phyloP scores from a whole-genome alignment of 2,113 vertebrate genomes.

The Micromys minutus region DNA sequence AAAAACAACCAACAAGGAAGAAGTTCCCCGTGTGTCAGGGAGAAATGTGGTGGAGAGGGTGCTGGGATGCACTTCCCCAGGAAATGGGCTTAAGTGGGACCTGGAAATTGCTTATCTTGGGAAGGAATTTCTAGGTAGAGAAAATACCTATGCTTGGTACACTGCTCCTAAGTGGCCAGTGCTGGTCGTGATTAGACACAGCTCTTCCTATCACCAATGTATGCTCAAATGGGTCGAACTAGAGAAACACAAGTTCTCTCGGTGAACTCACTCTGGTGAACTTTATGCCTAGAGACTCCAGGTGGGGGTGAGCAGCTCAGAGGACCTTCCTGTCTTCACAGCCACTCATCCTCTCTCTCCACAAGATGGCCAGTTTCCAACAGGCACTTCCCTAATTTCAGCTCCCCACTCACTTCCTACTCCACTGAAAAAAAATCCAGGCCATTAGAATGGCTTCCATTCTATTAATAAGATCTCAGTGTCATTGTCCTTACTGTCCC shows the following conservation, averaged over 20 bases:
- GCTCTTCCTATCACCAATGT: too few species aligned
- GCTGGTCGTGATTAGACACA: not conserved
- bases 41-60: not conserved
- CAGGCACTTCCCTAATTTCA: not conserved
- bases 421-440: not conserved
- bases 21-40: not conserved
- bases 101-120: not conserved
- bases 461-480: not conserved
- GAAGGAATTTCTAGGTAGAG: not conserved
- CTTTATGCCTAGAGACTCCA: not conserved
- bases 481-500: not conserved
- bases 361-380: not conserved
- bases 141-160: not conserved
- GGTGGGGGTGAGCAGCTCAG: not conserved
- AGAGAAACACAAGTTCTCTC: not conserved
- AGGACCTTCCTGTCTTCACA: not conserved
- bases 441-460: not conserved
- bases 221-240: not conserved
- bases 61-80: not conserved
- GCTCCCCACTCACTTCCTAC: not conserved
- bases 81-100: not conserved
- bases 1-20: too few species aligned
- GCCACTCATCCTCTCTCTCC: not conserved
- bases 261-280: not conserved
- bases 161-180: not conserved